Conservation (phyloP, 2,113 vertebrate genomes). For the Xenus cinereus region DNA sequence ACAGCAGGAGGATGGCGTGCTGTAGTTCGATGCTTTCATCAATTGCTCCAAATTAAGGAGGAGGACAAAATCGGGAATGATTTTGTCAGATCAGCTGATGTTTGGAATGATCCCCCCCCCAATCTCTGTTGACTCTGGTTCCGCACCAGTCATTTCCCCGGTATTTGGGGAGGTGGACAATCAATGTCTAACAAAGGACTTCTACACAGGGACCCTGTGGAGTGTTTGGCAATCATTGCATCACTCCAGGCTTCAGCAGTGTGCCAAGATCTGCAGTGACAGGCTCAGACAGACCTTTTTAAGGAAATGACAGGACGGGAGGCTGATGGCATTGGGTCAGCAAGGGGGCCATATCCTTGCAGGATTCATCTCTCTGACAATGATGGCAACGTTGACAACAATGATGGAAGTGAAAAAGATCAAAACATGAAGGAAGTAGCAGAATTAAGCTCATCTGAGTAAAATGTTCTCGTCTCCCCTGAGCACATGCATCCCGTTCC, state of each 20-base stretch:
- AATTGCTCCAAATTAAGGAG: background rate
- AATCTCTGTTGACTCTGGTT: background rate
- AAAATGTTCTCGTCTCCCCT: background rate
- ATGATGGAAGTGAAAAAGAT: background rate
- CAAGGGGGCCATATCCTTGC: background rate
- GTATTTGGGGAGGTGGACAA: background rate
- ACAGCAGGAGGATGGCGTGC: background rate
- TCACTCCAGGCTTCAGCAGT: background rate
- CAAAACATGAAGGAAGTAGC: background rate
- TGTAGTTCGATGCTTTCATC: background rate
- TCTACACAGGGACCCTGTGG: background rate
- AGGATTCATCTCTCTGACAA: background rate
- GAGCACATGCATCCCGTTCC: background rate
- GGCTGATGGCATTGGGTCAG: background rate
- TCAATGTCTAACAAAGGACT: background rate
- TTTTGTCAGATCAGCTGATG: background rate
- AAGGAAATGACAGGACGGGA: background rate
- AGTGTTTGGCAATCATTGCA: background rate
- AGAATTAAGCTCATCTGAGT: conserved; percentile 6
- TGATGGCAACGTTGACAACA: background rate
- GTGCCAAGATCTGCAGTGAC: background rate
- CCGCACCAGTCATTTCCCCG: background rate
- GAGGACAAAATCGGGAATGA: background rate
- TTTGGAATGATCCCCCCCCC: background rate
- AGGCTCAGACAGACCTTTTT: background rate